Percentiles rank a stretch among this genome's conserved stretches.
These are phyloP conservation scores for Heteromormyrus szaboi DNA, from an alignment of 2,797 vertebrate species.

Conservation along the genomic window DNA sequence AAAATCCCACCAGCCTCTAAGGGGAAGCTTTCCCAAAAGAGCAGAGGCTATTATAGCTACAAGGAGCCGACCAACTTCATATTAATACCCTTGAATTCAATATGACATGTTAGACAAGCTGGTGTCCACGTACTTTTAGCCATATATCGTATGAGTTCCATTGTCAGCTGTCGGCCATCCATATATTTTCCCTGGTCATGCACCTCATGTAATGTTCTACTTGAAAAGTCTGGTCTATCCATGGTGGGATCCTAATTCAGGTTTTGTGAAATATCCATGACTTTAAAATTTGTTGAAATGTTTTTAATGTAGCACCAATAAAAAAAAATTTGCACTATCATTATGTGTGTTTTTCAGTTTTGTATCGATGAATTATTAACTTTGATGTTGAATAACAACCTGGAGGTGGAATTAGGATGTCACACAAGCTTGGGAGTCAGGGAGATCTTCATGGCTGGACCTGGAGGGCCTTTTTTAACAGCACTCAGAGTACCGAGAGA, in stretches of 20 bases:
- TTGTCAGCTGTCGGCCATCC: neutral
- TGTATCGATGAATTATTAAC: neutral
- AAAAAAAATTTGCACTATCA: neutral
- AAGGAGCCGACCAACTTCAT: neutral
- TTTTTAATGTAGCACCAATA: neutral
- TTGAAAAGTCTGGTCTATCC: neutral
- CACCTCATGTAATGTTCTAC: neutral
- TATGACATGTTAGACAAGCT: neutral
- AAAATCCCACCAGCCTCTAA: neutral
- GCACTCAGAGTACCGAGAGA: neutral
- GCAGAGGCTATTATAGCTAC: neutral
- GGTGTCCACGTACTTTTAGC: neutral
- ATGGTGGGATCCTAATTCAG: neutral
- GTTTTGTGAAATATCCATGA: neutral
- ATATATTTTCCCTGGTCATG: neutral
- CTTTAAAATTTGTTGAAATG: neutral
- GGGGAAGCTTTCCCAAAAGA: neutral
- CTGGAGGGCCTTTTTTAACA: neutral
- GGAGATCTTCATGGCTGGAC: neutral
- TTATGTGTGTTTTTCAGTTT: neutral
- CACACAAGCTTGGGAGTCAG: neutral
- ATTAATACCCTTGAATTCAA: neutral
- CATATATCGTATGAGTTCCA: neutral
- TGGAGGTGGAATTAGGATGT: neutral
- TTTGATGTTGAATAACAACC: neutral